These are phyloP conservation scores for Platypus cylindrus DNA, from an alignment of 2,888 invertebrate species.

Conservation along the genomic window DNA sequence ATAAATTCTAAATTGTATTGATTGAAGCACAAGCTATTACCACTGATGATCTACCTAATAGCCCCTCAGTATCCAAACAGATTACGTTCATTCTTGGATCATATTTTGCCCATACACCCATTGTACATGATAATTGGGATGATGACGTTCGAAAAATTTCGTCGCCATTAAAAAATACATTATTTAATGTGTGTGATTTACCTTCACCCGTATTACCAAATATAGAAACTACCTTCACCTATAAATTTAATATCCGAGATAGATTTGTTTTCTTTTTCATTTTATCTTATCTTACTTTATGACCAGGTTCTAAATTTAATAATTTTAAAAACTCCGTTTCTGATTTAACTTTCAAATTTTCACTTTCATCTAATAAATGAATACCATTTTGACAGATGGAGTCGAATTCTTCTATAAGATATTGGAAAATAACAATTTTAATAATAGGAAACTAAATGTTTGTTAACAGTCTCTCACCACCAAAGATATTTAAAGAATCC, in stretches of 20 bases:
- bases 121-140: slow-evolving; percentile 56
- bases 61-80: slow-evolving; percentile 70
- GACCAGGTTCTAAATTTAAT: slow-evolving; percentile 36
- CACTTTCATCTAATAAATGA: slow-evolving; percentile 48
- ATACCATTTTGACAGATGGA: slow-evolving; percentile 33
- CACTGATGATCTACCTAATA: slow-evolving; percentile 40
- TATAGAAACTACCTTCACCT: slow-evolving; percentile 60
- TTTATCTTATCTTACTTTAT: slow-evolving; percentile 36
- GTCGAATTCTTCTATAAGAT: slow-evolving; percentile 16
- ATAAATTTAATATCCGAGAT: slow-evolving; percentile 1
- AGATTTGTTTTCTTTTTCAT: background rate
- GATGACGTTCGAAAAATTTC: slow-evolving; percentile 53
- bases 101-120: slow-evolving; percentile 68
- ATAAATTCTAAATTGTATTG: slow-evolving; percentile 12
- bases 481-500: slow-evolving; percentile 1
- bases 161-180: slow-evolving; percentile 49
- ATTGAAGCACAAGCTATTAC: background rate
- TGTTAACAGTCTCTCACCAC: background rate
- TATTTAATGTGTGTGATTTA: slow-evolving; percentile 67
- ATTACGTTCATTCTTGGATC: slow-evolving; percentile 52
- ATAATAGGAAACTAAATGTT: slow-evolving; percentile 8
- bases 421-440: slow-evolving; percentile 13
- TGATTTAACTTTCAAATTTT: slow-evolving; percentile 44
- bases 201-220: slow-evolving; percentile 79
- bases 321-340: slow-evolving; percentile 41